Percentiles rank a stretch among this genome's conserved stretches.
Conservation (phyloP, 2,888 invertebrate species). For the Pelosia muscerda region DNA sequence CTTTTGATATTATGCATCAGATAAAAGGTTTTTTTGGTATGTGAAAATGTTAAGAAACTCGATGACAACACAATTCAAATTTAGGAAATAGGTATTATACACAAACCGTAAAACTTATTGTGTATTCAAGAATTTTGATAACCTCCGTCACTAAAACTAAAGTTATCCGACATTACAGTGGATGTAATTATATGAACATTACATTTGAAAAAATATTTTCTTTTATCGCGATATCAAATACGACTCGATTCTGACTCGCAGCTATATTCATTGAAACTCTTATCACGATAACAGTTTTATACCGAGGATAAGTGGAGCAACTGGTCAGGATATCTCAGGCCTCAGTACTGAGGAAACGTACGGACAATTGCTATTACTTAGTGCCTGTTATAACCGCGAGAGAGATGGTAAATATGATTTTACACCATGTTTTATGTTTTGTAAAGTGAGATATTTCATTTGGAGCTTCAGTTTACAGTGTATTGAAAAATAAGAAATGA, state of each 20-base stretch:
- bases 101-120: neutral
- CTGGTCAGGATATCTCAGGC: conserved; percentile 65
- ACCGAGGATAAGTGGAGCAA: conserved; percentile 70
- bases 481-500: neutral
- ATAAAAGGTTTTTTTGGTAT: neutral
- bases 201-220: neutral
- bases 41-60: neutral
- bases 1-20: neutral
- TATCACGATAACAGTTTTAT: conserved; percentile 64
- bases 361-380: conserved; percentile 23
- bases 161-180: neutral
- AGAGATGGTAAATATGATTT: conserved; percentile 69
- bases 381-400: conserved; percentile 41
- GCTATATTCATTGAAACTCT: conserved; percentile 41
- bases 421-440: conserved; percentile 20
- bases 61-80: neutral
- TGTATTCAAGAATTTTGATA: neutral
- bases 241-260: conserved; percentile 51
- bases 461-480: neutral
- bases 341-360: conserved; percentile 43
- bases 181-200: neutral
- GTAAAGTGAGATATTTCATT: neutral
- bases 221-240: conserved; percentile 48
- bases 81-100: neutral
- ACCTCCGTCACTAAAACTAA: neutral